A percentile compares a stretch with the other conserved stretches of the same genome.
Evolutionary conservation across 2,888 invertebrate species (phyloP).

Genomic region (Noctua comes): DNA sequence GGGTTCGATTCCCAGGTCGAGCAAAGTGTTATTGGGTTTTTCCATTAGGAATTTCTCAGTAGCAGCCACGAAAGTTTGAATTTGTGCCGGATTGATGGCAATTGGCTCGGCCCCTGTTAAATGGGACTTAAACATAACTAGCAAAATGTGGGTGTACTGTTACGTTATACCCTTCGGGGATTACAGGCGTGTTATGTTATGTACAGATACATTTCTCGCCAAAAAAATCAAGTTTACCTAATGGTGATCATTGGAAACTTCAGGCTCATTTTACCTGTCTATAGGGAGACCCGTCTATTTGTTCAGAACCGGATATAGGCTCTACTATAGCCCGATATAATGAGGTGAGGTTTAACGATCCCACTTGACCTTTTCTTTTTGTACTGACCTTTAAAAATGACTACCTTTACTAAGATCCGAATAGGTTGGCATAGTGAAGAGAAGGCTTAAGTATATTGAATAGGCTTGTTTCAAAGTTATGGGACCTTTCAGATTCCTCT

Average conservation of each 20-base stretch:
- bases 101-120: too few species aligned
- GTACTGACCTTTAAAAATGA: conserved; percentile 5
- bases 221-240: neutral
- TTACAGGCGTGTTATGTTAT: too few species aligned
- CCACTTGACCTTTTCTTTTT: conserved; percentile 13
- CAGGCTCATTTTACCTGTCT: neutral
- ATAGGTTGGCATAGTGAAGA: neutral
- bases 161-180: too few species aligned
- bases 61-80: too few species aligned
- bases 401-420: neutral
- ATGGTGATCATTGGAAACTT: neutral
- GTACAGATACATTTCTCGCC: too few species aligned
- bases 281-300: neutral
- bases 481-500: neutral
- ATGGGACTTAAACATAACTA: too few species aligned
- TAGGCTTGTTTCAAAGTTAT: neutral
- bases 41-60: too few species aligned
- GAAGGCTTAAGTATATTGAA: neutral
- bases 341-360: conserved; percentile 8
- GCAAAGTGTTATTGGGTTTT: too few species aligned
- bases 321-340: neutral
- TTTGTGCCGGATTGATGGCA: too few species aligned
- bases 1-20: too few species aligned
- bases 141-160: too few species aligned
- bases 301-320: conserved; percentile 17